Base-by-base conservation (phyloP, 2,888 invertebrate species). In the Spisula solida region DNA sequence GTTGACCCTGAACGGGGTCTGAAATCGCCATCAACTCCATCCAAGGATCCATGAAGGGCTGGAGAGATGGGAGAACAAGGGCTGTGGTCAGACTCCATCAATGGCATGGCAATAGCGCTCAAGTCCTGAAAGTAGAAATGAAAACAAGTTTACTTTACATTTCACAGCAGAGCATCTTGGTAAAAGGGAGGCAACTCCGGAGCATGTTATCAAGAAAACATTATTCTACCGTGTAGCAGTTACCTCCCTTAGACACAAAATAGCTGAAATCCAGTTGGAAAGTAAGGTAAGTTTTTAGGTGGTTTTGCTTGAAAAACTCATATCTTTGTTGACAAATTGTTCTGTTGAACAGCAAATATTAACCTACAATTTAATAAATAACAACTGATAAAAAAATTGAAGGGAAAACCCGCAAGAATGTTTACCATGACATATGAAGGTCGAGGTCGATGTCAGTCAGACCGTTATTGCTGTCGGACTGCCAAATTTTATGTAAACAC, bases 31-130 rank as follows among this genome's bases (percentile, higher is more conserved):
- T 94, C 95, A 1, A 94, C 94, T 12, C 91, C 86, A 90, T 94
- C 95, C 66, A 93, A 90, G 8, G 91, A 92, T 18, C 84, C 88
- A 51, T 90, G 84, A 31, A 83, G 80, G 20, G 81, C 85, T 12
- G 85, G 79, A 8, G 91, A 88, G 25, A 82, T 41, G n/a, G 90
- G 87, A 2, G 91, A 88, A 8, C 82, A 84, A 0, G 92, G 87
- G 75, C 82, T 82, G 81, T 89, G 89, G 1, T 88, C 92, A 4
- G 93, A 88, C 75, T 95, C 95, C 93, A 95, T 91, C 48, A 95
- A 91, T 4, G 95, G 95, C 96, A 96, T 96, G 34, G 96, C 96
- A 92, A 96, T 96, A 87, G 96, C 95, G 93, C 96, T 96, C 86
- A 96, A 92, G 87, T 96, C 96, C 96, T 96, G 95, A 81, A 87